phyloP scores from a whole-genome alignment of 2,888 invertebrate species.

The Therioaphis trifolii region DNA sequence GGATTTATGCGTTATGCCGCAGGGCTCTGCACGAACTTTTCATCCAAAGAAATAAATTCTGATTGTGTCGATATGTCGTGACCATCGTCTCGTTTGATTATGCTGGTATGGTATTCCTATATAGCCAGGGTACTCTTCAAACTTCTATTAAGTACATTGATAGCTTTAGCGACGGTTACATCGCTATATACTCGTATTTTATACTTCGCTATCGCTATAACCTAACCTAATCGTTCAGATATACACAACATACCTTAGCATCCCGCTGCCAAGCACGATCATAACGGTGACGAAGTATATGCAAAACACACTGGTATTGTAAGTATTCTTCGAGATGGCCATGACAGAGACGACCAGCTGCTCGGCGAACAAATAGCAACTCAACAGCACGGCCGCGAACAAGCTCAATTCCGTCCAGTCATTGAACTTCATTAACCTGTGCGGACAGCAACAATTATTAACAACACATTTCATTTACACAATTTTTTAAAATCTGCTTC shows the following conservation, averaged over 20 bases:
- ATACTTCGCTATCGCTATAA: too few relatives aligned
- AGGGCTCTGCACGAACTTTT: too few relatives aligned
- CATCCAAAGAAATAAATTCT: too few relatives aligned
- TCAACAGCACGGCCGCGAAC: constrained; percentile 81
- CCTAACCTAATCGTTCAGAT: too few relatives aligned
- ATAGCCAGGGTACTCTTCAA: too few relatives aligned
- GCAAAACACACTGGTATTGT: constrained; percentile 81
- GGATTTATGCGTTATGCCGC: too few relatives aligned
- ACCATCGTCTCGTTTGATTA: too few relatives aligned
- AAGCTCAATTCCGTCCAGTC: constrained; percentile 73
- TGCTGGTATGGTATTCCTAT: too few relatives aligned
- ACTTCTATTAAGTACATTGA: too few relatives aligned
- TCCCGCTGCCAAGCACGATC: constrained; percentile 77
- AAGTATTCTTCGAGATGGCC: constrained; percentile 82
- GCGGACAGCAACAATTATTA: background rate
- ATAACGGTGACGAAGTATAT: constrained; percentile 81
- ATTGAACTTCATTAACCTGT: constrained; percentile 51
- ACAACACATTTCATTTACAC: too few relatives aligned
- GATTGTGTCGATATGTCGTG: too few relatives aligned
- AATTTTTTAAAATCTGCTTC: too few relatives aligned
- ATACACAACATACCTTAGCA: constrained; percentile 74
- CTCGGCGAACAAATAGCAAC: constrained; percentile 86
- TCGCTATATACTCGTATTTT: background rate
- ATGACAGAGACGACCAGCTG: constrained; percentile 85
- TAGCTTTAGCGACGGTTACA: background rate